Percentiles rank a stretch among this genome's conserved stretches.
These are phyloP conservation scores for Meriones unguiculatus DNA, from an alignment of 2,113 vertebrate genomes.

Conservation along the genomic window DNA sequence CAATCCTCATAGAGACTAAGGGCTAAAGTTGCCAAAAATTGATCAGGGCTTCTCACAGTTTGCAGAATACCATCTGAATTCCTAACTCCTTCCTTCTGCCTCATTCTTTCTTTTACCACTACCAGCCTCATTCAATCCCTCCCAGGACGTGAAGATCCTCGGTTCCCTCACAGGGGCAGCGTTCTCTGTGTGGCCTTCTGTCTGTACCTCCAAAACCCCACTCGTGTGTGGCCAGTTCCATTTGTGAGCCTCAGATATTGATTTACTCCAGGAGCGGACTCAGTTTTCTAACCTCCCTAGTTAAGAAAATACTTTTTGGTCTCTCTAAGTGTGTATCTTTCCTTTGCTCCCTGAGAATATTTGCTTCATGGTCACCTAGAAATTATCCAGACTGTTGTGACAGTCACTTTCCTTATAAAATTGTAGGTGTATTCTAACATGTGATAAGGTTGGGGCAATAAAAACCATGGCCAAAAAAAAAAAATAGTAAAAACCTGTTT, in stretches of 20 bases:
- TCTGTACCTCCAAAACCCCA: neutral
- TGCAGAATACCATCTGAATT: neutral
- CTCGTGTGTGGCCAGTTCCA: neutral
- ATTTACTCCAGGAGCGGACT: neutral
- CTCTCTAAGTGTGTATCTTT: neutral
- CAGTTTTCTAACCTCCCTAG: neutral
- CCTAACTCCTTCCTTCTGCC: neutral
- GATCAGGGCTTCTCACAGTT: neutral
- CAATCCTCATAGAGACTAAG: neutral
- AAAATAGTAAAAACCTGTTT: neutral
- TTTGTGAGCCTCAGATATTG: neutral
- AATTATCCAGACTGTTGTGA: neutral
- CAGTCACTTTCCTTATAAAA: conserved; percentile 18
- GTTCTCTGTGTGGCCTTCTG: no score
- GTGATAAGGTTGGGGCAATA: neutral
- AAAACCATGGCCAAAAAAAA: neutral
- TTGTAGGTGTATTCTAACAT: neutral
- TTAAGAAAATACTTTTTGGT: neutral
- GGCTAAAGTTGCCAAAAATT: neutral
- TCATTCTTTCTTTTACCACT: neutral
- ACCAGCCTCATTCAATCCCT: neutral
- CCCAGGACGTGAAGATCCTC: neutral
- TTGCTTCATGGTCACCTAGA: neutral
- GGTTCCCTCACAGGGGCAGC: neutral
- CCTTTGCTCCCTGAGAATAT: no score